Conservation (phyloP, 2,113 vertebrate species). For the Brienomyrus brachyistius region DNA sequence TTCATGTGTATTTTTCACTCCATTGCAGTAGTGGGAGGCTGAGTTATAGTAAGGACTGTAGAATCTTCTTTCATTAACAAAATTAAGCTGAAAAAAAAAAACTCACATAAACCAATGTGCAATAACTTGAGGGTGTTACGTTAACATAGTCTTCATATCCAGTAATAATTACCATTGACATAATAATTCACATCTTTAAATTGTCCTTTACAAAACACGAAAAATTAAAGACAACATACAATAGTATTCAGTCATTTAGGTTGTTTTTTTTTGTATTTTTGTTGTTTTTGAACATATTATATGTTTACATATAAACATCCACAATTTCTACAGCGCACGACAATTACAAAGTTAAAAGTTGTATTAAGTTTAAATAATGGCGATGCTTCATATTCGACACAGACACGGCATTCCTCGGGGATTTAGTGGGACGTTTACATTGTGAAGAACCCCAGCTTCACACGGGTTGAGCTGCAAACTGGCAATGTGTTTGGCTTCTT, state of each 20-base stretch:
- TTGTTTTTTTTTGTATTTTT: constrained; percentile 41
- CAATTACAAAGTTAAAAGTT: constrained; percentile 60
- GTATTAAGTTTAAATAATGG: constrained; percentile 60
- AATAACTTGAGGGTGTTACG: constrained; percentile 55
- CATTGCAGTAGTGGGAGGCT: constrained; percentile 48
- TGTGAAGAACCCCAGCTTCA: constrained; percentile 35
- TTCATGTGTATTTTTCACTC: constrained; percentile 52
- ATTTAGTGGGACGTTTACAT: constrained; percentile 31
- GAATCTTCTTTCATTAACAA: constrained; percentile 44
- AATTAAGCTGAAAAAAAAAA: constrained; percentile 37
- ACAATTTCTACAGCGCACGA: constrained; percentile 79
- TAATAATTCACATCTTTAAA: constrained; percentile 50
- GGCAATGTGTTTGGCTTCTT: constrained; percentile 40
- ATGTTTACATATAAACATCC: constrained; percentile 81
- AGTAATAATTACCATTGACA: constrained; percentile 46
- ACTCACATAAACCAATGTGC: constrained; percentile 44
- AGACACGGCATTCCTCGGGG: constrained; percentile 46
- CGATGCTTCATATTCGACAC: constrained; percentile 51
- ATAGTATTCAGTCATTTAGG: constrained; percentile 52
- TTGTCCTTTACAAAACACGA: constrained; percentile 72
- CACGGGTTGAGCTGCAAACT: constrained; percentile 36
- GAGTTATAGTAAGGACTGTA: constrained; percentile 41
- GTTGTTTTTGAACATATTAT: constrained; percentile 64
- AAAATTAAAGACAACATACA: constrained; percentile 62
- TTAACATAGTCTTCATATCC: constrained; percentile 57